Evolutionary conservation across 2,888 invertebrate genomes (phyloP), one percentile per base, ranked within the genome.

Genomic region (Apodemia duryi): DNA sequence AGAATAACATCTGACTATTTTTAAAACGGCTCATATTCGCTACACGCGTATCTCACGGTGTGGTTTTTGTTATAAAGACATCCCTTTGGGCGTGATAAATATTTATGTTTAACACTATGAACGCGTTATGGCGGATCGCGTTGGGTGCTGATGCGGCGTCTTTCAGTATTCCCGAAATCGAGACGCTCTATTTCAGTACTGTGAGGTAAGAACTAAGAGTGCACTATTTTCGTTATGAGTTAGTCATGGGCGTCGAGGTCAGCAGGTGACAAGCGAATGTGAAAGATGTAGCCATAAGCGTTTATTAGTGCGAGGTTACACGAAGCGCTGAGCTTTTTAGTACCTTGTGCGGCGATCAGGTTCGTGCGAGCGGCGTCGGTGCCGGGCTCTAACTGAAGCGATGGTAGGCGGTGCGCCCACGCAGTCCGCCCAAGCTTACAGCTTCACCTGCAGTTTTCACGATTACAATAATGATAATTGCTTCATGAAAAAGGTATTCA

Each of bases 301-400:
- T 87, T 86, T 86, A 88, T 89, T 88, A 89, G 87, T 87, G 86
- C 80, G 73, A 78, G 82, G 85, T 85, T 86, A 86, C 79, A 79
- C 83, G 83, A 88, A 88, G 88, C 88, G 73, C 73, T 76, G 75
- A 75, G 76, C 71, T 76, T 79, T 60, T 60, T 60, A 74, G 68
- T 91, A 91, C 91, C 91, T 91, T 90, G 84, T 88, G 88, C 88
- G 88, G 90, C 91, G 78, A 85, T 84, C 82, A 80, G 84, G 76
- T 84, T 91, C 91, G 91, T 91, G 91, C 88, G 91, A 90, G 88
- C 88, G 88, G 89, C 86, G 83, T 80, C 85, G 82, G 74, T 77
- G 91, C 91, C 91, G 80, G 83, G 78, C 86, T 89, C 85, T 88
- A 74, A 91, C 91, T 91, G 89, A 86, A 61, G 77, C 79, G 74